Conservation (phyloP, 2,888 invertebrate genomes). For the Xanthia icteritia region DNA sequence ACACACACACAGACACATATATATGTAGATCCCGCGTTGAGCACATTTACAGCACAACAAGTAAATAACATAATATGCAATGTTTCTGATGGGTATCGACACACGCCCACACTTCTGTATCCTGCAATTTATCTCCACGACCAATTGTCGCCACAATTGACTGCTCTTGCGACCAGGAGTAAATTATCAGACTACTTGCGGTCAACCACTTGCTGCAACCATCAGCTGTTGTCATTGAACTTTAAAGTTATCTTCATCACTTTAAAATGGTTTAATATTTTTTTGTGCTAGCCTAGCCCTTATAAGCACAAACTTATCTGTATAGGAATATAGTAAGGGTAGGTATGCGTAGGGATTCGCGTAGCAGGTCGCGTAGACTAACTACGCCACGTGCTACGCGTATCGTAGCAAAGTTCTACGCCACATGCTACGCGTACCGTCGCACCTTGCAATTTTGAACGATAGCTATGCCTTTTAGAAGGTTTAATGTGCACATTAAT, state of each 20-base stretch:
- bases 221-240: slow-evolving; percentile 3
- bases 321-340: not conserved
- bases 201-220: slow-evolving; percentile 24
- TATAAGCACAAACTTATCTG: not conserved
- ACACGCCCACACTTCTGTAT: slow-evolving; percentile 7
- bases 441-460: not conserved
- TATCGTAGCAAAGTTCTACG: not conserved
- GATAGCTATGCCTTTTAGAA: not conserved
- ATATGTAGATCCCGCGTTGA: not conserved
- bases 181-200: slow-evolving; percentile 12
- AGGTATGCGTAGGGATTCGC: not conserved
- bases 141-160: slow-evolving; percentile 46
- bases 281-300: not conserved
- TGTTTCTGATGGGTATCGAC: slow-evolving; percentile 7
- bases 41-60: slow-evolving; percentile 3
- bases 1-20: too few species aligned
- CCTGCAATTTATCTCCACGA: slow-evolving; percentile 45
- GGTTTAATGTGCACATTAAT: not conserved
- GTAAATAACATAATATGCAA: not conserved
- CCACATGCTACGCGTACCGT: not conserved
- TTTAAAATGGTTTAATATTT: not conserved
- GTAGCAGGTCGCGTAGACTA: not conserved
- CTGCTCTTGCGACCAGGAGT: slow-evolving; percentile 18
- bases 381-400: not conserved
- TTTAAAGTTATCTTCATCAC: not conserved